These are phyloP conservation scores for Synchiropus splendidus DNA, from an alignment of 2,113 vertebrate genomes.

Conservation along the genomic window DNA sequence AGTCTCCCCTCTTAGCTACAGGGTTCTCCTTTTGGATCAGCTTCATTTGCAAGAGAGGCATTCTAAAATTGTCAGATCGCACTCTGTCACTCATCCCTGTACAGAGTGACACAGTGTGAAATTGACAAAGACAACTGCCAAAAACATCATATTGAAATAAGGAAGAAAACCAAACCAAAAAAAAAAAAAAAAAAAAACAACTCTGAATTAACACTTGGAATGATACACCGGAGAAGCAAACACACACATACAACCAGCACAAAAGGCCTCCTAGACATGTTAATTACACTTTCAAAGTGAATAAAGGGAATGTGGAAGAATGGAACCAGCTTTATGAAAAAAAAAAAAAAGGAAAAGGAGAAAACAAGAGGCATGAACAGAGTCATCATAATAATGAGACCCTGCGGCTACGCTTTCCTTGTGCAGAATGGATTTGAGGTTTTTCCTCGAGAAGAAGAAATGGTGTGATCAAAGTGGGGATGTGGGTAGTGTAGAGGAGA, in stretches of 20 bases:
- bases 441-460: conserved; percentile 11
- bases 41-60: too few relatives aligned
- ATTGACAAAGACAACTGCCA: conserved; percentile 28
- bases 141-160: conserved; percentile 31
- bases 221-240: conserved; percentile 26
- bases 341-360: conserved; percentile 20
- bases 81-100: conserved; percentile 32
- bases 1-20: too few relatives aligned
- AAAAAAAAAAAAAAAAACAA: conserved; percentile 14
- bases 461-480: conserved; percentile 29
- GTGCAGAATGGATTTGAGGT: conserved; percentile 27
- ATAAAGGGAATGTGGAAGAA: conserved; percentile 23
- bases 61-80: conserved; percentile 10
- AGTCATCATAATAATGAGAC: conserved; percentile 36
- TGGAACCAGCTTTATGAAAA: not conserved
- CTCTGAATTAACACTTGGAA: conserved; percentile 40
- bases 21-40: too few relatives aligned
- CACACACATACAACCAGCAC: conserved; percentile 13
- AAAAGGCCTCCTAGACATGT: conserved; percentile 39
- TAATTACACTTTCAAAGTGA: conserved; percentile 40
- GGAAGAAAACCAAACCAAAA: too few relatives aligned
- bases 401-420: conserved; percentile 21
- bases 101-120: conserved; percentile 25
- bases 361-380: conserved; percentile 18
- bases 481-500: not conserved